These are phyloP conservation scores for Trissolcus basalis DNA, from an alignment of 1,140 invertebrate species.

Conservation along the genomic window DNA sequence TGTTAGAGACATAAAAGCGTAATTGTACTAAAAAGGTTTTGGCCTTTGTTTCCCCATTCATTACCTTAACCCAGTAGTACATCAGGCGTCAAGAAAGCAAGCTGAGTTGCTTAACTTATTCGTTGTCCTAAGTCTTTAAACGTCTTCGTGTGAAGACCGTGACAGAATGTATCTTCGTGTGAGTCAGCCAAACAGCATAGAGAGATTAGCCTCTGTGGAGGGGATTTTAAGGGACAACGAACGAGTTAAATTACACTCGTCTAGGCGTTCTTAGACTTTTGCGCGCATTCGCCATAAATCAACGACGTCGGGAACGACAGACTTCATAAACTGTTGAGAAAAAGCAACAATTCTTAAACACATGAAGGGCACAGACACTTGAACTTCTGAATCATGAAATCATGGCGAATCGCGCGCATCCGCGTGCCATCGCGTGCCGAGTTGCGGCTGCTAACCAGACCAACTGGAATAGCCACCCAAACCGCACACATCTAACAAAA, in stretches of 20 bases:
- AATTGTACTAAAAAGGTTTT: conserved; percentile 23
- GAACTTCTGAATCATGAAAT: conserved; percentile 30
- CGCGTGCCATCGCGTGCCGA: conserved; percentile 32
- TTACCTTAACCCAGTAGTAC: conserved; percentile 43
- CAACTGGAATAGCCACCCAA: conserved; percentile 16
- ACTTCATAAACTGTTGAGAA: conserved; percentile 38
- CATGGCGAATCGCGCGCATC: conserved; percentile 27
- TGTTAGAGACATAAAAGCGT: conserved; percentile 19
- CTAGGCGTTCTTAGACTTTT: conserved; percentile 27
- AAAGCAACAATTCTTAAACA: conserved; percentile 31
- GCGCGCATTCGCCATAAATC: conserved; percentile 32
- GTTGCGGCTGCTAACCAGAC: conserved; percentile 8
- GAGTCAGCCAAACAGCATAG: no score
- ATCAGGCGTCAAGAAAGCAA: conserved; percentile 25
- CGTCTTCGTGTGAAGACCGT: no score
- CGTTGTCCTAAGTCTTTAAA: no score
- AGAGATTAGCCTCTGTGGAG: no score
- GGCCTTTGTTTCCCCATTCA: conserved; percentile 28
- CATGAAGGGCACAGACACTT: conserved; percentile 7
- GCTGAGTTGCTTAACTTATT: conserved; percentile 24
- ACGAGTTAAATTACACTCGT: conserved; percentile 29
- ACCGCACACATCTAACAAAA: conserved; percentile 3
- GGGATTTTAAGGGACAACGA: no score
- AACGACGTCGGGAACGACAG: conserved; percentile 33
- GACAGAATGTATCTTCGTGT: no score